A percentile compares a stretch with the other conserved stretches of the same genome.
Evolutionary conservation across 2,888 invertebrate species (phyloP).

Genomic region (Plemyria rubiginata): DNA sequence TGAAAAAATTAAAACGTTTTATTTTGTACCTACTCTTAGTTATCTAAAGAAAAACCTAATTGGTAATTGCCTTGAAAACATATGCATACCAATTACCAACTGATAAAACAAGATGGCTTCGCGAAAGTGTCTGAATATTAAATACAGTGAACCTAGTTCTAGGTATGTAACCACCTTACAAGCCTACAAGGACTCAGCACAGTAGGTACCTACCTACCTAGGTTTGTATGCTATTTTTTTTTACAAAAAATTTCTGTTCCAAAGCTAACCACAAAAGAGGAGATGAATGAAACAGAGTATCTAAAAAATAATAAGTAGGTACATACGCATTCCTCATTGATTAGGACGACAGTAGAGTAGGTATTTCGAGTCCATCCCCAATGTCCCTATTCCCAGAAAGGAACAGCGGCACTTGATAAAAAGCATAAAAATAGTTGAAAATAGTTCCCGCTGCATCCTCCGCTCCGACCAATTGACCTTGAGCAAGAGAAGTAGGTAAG

Average conservation of each 20-base stretch:
- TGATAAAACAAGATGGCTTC: conserved; percentile 26
- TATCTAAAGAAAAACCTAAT: background rate
- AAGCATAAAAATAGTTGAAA: background rate
- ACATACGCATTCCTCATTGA: background rate
- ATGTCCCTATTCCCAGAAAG: background rate
- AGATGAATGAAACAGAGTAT: background rate
- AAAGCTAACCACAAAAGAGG: background rate
- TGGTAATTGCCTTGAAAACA: conserved; percentile 11
- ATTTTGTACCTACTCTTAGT: too few relatives aligned
- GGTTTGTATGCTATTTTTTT: too few relatives aligned
- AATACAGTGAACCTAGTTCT: too few relatives aligned
- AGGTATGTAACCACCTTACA: too few relatives aligned
- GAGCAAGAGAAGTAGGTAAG: too few relatives aligned
- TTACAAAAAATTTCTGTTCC: too few relatives aligned
- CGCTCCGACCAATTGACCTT: too few relatives aligned
- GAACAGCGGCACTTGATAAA: background rate
- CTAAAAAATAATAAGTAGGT: background rate
- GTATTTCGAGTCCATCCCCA: background rate
- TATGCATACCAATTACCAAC: conserved; percentile 19
- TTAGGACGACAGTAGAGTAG: background rate
- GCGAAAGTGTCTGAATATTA: conserved; percentile 2
- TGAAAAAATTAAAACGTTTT: too few relatives aligned
- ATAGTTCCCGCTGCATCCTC: too few relatives aligned
- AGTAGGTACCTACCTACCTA: too few relatives aligned
- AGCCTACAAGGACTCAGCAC: too few relatives aligned